Base-by-base conservation (phyloP, 2,113 vertebrate species). In the Lasiurus borealis region DNA sequence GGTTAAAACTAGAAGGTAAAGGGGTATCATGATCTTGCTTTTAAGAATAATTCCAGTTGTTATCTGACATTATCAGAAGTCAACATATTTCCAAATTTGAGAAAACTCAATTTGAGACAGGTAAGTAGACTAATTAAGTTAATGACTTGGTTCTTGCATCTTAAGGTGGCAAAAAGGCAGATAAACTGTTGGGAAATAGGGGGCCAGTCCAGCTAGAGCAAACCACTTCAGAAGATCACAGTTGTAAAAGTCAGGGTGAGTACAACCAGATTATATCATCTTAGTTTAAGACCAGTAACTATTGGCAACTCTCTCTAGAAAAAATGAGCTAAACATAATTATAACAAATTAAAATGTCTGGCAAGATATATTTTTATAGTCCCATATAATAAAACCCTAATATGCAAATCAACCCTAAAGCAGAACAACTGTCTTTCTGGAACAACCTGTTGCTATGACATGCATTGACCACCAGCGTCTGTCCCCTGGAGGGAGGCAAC, bases 281-380 rank as follows among this genome's bases (percentile, higher is more conserved):
- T 12, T 88, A 77, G 69, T 66, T 66, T 95, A 88, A 90, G 44
- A 92, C 4, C 23, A 40, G n/a, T 89, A 95, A 95, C 34, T 89
- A 91, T 16, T 94, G 91, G 64, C 69, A 94, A 94, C 64, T 40
- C 25, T 94, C 64, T 96, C 57, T 91, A 86, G n/a, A 80, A 95
- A n/a, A 93, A 96, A 86, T 76, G 48, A 84, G 57, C 52, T 94
- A 95, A 96, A 80, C n/a, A 36, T 91, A 89, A 96, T 86, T 80
- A 91, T 81, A 64, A 84, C 44, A 82, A 91, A 96, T 94, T 89
- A 92, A 83, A 95, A 95, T 94, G 66, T 66, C 73, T 87, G 87
- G 15, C 16, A 90, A 69, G 18, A 84, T 88, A 72, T n/a, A n/a
- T 66, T 87, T 77, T 86, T 91, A 77, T 13, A 91, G n/a, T 92